Base-by-base conservation (phyloP, 2,113 vertebrate species). In the Cyprinodon brontotheroides region DNA sequence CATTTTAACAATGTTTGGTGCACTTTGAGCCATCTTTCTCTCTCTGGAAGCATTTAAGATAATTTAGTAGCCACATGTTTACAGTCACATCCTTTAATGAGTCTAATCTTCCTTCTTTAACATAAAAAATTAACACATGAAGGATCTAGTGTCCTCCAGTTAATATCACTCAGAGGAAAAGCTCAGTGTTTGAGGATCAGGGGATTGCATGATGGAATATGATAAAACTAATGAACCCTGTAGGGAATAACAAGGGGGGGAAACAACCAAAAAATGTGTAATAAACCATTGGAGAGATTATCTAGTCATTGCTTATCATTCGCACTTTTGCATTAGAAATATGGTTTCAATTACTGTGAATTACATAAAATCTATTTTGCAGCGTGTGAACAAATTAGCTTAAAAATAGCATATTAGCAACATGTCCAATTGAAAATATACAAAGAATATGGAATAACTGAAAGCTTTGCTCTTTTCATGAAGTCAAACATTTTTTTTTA, bases 141-240 rank as follows among this genome's bases (percentile, higher is more conserved):
- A 75, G 71, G 65, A 82, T 72, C 80, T 10, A 36, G 50, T 78
- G 65, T 82, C 72, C 74, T 78, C 82, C 45, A 73, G 74, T 59
- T 82, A 85, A 75, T 69, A 66, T 75, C 79, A 78, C 77, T 90
- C 78, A 61, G 68, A 86, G 82, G 82, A 84, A 67, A 67, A 48
- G 64, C 72, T 81, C 65, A 69, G 37, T 72, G 61, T 79, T 85
- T 78, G 67, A 59, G 59, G 68, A 75, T 63, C 69, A 64, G 67
- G 71, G 61, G 63, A 75, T 74, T 48, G 64, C 68, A 85, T 75
- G 71, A 80, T 72, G 81, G 43, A 77, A 78, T 80, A 5, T 74
- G 66, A 83, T 85, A 43, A 80, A 86, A 80, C 37, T 89, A 91
- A 89, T 90, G 75, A 89, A 86, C 60, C 78, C 84, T 77, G 15